Evolutionary conservation across 2,888 invertebrate genomes (phyloP).

Genomic region (Alloplasta piceator): DNA sequence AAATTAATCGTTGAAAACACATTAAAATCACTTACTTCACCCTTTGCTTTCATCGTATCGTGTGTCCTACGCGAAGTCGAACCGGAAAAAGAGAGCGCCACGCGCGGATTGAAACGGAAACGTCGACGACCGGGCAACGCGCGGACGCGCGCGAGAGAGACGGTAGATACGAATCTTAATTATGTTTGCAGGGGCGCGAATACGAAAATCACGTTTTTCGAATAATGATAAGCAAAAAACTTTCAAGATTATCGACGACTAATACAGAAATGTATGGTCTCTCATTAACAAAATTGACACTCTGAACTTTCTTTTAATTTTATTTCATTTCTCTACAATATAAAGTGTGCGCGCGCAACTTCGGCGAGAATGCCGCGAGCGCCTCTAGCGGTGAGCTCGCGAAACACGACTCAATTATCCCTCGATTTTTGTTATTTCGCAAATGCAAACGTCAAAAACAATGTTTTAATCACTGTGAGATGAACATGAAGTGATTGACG

Average conservation of each 20-base stretch:
- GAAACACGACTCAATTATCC: slow-evolving; percentile 76
- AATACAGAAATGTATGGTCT: not conserved
- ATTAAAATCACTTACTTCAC: slow-evolving; percentile 87
- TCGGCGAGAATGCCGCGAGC: not conserved
- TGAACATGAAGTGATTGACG: slow-evolving; percentile 59
- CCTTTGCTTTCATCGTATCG: slow-evolving; percentile 93
- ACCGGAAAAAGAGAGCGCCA: slow-evolving; percentile 70
- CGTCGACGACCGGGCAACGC: slow-evolving; percentile 8
- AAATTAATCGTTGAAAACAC: slow-evolving; percentile 45
- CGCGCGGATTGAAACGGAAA: slow-evolving; percentile 53
- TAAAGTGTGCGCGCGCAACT: not conserved
- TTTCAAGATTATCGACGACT: too few species aligned
- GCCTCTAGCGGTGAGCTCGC: slow-evolving; percentile 72
- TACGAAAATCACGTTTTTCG: too few species aligned
- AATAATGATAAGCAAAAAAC: too few species aligned
- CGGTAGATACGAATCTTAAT: too few species aligned
- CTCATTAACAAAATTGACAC: not conserved
- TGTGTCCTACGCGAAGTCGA: slow-evolving; percentile 74
- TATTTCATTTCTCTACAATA: not conserved
- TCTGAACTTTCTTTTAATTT: not conserved
- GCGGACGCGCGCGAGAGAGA: not conserved
- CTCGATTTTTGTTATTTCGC: slow-evolving; percentile 76
- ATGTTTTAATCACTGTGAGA: slow-evolving; percentile 71
- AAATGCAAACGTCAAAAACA: slow-evolving; percentile 72
- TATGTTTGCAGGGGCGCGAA: too few species aligned